Evolutionary conservation across 2,888 invertebrate genomes (phyloP).

Genomic region (Parthenolecanium corni): DNA sequence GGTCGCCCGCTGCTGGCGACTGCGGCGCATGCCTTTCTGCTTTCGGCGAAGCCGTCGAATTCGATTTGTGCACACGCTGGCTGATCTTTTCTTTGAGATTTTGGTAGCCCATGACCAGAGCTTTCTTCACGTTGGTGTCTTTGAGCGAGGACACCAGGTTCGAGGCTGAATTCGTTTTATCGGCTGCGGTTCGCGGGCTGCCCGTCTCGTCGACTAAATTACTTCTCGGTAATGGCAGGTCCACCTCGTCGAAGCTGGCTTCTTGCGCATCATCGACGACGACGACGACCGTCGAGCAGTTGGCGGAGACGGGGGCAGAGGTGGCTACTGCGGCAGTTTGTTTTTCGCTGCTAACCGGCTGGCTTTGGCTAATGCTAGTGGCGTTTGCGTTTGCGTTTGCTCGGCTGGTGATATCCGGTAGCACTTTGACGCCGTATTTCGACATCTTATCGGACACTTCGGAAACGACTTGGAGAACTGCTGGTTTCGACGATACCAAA

Average conservation of each 20-base stretch:
- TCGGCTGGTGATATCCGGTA: conserved; percentile 33
- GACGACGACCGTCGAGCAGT: background rate
- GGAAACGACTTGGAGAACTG: conserved; percentile 33
- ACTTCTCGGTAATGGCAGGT: conserved; percentile 12
- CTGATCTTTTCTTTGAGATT: conserved; percentile 43
- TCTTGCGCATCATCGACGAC: background rate
- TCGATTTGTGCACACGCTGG: conserved; percentile 29
- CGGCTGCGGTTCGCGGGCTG: background rate
- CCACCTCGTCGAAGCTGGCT: conserved; percentile 33
- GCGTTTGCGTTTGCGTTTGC: conserved; percentile 10
- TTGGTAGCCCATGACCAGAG: conserved; percentile 36
- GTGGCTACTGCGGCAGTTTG: conserved; percentile 12
- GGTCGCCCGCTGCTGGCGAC: conserved; percentile 30
- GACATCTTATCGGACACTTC: conserved; percentile 31
- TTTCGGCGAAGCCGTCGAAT: background rate
- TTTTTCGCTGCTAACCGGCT: conserved; percentile 12
- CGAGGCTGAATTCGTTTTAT: conserved; percentile 15
- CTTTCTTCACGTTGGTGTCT: conserved; percentile 35
- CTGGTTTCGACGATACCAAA: conserved; percentile 25
- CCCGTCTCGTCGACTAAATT: background rate
- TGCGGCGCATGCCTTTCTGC: conserved; percentile 21
- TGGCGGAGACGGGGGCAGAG: background rate
- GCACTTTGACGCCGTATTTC: conserved; percentile 35
- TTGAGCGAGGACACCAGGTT: conserved; percentile 32
- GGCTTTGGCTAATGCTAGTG: conserved; percentile 6